phyloP scores from a whole-genome alignment of 2,113 vertebrate genomes.

The Noturus placidus region DNA sequence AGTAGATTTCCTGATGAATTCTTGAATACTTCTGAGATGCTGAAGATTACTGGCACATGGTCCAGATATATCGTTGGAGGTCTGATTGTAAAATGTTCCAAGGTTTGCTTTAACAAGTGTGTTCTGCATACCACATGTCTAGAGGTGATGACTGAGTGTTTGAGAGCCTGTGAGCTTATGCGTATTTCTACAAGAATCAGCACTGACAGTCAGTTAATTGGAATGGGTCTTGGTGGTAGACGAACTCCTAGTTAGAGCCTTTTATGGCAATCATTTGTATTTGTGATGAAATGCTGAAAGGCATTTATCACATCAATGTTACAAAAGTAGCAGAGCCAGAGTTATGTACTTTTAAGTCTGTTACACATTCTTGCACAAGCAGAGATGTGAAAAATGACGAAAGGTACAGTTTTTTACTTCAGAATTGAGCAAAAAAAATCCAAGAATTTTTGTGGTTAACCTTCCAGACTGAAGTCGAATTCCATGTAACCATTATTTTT shows the following conservation, averaged over 20 bases:
- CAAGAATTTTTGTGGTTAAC: not conserved
- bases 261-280: conserved; percentile 51
- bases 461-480: not conserved
- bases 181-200: not conserved
- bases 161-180: not conserved
- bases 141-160: conserved; percentile 5
- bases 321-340: conserved; percentile 7
- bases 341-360: not conserved
- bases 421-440: not conserved
- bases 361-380: not conserved
- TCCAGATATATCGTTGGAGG: not conserved
- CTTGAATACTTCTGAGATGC: not conserved
- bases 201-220: not conserved
- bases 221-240: conserved; percentile 14
- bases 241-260: conserved; percentile 15
- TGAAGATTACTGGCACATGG: not conserved
- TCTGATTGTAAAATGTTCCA: not conserved
- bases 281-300: not conserved
- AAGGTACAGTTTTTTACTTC: not conserved
- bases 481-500: not conserved
- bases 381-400: not conserved
- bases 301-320: not conserved
- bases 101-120: conserved; percentile 14
- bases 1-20: not conserved
- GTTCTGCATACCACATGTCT: not conserved